Evolutionary conservation across 2,797 vertebrate species (phyloP).

Genomic region (Chelonia mydas): DNA sequence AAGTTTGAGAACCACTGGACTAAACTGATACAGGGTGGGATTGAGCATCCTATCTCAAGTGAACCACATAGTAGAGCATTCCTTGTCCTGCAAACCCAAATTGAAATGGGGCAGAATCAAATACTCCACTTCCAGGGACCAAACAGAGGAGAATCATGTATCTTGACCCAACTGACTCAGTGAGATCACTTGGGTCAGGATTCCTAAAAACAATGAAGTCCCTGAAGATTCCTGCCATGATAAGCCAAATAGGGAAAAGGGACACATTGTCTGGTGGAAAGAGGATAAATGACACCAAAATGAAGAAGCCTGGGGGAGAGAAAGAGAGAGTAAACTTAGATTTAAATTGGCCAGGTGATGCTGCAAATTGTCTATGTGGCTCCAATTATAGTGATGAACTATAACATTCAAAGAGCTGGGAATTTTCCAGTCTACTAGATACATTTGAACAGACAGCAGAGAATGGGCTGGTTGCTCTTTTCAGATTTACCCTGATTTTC

Average conservation of each 20-base stretch:
- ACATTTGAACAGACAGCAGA: neutral
- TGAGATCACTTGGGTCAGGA: too few species aligned
- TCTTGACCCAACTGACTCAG: neutral
- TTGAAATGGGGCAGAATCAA: neutral
- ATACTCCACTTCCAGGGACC: neutral
- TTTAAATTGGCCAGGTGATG: neutral
- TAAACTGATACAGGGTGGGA: too few species aligned
- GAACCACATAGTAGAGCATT: too few species aligned
- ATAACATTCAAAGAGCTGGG: neutral
- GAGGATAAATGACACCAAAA: neutral
- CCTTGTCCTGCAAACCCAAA: neutral
- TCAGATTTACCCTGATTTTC: neutral
- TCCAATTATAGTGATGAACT: neutral
- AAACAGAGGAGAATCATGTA: neutral
- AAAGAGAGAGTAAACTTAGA: neutral
- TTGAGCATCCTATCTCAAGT: too few species aligned
- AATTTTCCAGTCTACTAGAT: neutral
- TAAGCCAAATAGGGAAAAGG: neutral
- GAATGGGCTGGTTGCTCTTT: neutral
- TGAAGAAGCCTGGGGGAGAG: neutral
- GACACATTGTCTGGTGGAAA: neutral
- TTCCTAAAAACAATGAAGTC: too few species aligned
- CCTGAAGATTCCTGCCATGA: neutral
- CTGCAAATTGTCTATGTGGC: neutral
- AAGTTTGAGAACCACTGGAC: too few species aligned